phyloP scores from a whole-genome alignment of 1,140 invertebrate species.

The Hycleus cichorii region DNA sequence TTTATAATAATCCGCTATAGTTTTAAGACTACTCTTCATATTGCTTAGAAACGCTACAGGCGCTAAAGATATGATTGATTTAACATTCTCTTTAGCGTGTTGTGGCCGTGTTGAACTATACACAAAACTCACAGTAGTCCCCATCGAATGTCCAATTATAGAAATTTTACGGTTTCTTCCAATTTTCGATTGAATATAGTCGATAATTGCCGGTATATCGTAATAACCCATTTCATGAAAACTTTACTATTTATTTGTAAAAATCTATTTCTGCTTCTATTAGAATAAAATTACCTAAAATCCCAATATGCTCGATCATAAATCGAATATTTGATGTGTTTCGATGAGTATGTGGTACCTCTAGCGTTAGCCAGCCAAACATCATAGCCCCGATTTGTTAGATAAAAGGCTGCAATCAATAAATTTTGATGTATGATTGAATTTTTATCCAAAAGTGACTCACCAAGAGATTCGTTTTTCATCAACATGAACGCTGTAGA shows the following conservation, averaged over 20 bases:
- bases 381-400: slow-evolving; percentile 51
- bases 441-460: neutral
- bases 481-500: slow-evolving; percentile 50
- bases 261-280: too few species aligned
- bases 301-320: slow-evolving; percentile 43
- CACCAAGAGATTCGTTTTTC: slow-evolving; percentile 35
- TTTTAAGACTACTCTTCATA: too few species aligned
- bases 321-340: slow-evolving; percentile 35
- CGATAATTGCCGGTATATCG: slow-evolving; percentile 47
- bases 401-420: slow-evolving; percentile 20
- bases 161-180: too few species aligned
- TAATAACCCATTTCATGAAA: slow-evolving; percentile 52
- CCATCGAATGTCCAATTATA: neutral
- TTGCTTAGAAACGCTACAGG: neutral
- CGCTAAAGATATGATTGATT: neutral
- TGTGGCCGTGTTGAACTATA: neutral
- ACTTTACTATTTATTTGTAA: slow-evolving; percentile 8
- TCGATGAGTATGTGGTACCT: slow-evolving; percentile 53
- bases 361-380: slow-evolving; percentile 61
- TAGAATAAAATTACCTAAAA: slow-evolving; percentile 44
- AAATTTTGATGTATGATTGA: too few species aligned
- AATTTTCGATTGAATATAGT: slow-evolving; percentile 40
- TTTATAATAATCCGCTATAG: too few species aligned
- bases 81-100: neutral
- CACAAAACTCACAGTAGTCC: neutral